phyloP scores from a whole-genome alignment of 2,797 vertebrate species.

The Diplodus puntazzo region DNA sequence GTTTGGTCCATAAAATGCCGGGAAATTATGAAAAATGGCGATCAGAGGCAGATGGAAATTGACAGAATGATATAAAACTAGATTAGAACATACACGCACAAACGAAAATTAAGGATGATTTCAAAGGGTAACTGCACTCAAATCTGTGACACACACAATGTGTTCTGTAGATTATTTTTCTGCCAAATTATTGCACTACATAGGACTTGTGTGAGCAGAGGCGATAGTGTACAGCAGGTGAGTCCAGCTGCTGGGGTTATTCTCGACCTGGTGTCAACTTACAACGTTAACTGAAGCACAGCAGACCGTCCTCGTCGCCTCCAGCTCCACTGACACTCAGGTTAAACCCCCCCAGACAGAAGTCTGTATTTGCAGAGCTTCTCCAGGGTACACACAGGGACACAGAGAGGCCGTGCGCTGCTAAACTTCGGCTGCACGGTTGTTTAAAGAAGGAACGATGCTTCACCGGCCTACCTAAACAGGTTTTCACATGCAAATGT shows the following conservation, averaged over 20 bases:
- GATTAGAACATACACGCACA: too few relatives aligned
- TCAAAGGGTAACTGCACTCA: too few relatives aligned
- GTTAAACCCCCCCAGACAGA: conserved; percentile 14
- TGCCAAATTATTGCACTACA: too few relatives aligned
- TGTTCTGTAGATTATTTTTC: background rate
- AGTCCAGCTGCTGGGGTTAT: conserved; percentile 9
- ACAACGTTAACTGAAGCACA: conserved; percentile 11
- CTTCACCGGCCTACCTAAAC: background rate
- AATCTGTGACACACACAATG: background rate
- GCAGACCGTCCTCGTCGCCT: background rate
- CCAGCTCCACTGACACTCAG: background rate
- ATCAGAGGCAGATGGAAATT: too few relatives aligned
- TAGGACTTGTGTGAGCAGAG: too few relatives aligned
- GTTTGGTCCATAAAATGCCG: too few relatives aligned
- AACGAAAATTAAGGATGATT: too few relatives aligned
- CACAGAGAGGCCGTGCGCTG: background rate
- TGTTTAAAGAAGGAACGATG: background rate
- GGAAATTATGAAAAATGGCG: too few relatives aligned
- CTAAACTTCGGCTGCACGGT: background rate
- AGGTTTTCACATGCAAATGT: conserved; percentile 36
- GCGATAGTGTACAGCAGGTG: background rate
- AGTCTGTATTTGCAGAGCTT: background rate
- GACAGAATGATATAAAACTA: too few relatives aligned
- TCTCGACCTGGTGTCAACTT: conserved; percentile 32
- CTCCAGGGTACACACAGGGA: background rate